phyloP scores from a whole-genome alignment of 2,888 invertebrate species.

The Nemoura dubitans region DNA sequence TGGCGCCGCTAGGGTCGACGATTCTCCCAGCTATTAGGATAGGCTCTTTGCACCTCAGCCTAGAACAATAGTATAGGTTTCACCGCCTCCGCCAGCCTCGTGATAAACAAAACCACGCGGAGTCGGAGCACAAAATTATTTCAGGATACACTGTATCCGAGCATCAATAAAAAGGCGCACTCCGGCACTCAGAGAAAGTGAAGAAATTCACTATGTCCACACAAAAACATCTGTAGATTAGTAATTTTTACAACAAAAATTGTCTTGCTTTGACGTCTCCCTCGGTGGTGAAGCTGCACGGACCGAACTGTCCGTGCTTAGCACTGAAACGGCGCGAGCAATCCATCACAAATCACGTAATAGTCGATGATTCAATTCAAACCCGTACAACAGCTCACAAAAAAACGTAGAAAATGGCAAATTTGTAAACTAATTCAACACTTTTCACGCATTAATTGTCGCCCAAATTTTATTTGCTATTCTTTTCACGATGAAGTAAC shows the following conservation, averaged over 20 bases:
- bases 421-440: neutral
- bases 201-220: neutral
- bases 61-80: slow-evolving; percentile 8
- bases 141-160: neutral
- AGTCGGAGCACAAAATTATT: neutral
- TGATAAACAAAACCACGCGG: neutral
- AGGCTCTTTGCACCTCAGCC: neutral
- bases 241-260: slow-evolving; percentile 20
- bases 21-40: neutral
- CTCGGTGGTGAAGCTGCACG: neutral
- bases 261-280: neutral
- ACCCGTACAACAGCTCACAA: neutral
- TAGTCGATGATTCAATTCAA: neutral
- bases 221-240: slow-evolving; percentile 21
- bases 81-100: neutral
- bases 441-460: neutral
- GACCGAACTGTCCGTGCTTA: neutral
- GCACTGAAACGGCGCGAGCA: neutral
- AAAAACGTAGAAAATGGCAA: neutral
- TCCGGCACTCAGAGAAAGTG: slow-evolving; percentile 3
- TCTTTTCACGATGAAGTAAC: neutral
- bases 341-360: slow-evolving; percentile 3
- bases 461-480: neutral
- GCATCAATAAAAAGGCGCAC: neutral
- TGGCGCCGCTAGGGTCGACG: neutral